Evolutionary conservation across 2,888 invertebrate species (phyloP), one percentile per base, ranked within the genome.

Genomic region (Cyclophora albipunctata): DNA sequence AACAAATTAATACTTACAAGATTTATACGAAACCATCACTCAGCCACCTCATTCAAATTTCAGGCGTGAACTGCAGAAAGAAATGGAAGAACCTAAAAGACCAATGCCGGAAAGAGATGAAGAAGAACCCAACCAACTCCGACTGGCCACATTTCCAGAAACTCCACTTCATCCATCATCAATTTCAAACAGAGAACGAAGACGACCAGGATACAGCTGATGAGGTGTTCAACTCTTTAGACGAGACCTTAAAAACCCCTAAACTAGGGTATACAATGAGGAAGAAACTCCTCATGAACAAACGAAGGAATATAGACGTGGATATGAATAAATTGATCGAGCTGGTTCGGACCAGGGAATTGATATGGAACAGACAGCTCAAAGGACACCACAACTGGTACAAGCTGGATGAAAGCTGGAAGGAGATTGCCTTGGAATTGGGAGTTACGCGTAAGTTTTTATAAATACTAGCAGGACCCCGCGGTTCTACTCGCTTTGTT

Each of bases 31-130:
- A 20, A 20, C 20, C 20, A 20, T 20, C 20, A 20, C 20, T 20
- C 20, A 20, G 2, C 20, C 20, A 20, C 20, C 20, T 20, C 20
- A 20, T 20, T 20, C 20, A 37, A 45, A 49, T 82, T 83, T 40
- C 78, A 88, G 87, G 81, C 60, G 59, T 85, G 7, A 84, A 85
- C 63, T 88, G 87, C 67, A 72, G 88, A 54, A 88, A 86, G 53
- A 75, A 80, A 78, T 89, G 89, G 89, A 89, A 89, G 67, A 88
- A 88, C 53, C 69, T 89, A 5, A 89, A 89, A 61, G 89, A 89
- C 55, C 86, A 88, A 64, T 88, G 86, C 53, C 75, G 89, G 7
- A 89, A 89, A 55, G 89, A 89, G 64, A 86, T 87, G 78, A 87
- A 87, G 55, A 88, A 87, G 48, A 75, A 76, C 47, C 75, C 84